Base-by-base conservation (phyloP, 2,113 vertebrate genomes). In the Phrynosoma platyrhinos region DNA sequence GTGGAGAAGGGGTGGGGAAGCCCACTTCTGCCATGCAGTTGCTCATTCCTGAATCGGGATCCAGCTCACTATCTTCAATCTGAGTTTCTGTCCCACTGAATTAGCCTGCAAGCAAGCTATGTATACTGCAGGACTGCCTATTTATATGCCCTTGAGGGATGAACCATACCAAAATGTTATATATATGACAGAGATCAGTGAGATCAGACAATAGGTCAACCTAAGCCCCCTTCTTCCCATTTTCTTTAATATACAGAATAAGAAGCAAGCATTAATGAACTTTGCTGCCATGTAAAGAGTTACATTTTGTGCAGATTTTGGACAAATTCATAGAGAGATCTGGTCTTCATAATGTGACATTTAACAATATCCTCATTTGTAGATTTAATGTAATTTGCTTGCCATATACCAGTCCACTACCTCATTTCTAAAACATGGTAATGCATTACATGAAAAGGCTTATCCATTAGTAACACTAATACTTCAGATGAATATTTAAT, bases 401-500 rank as follows among this genome's bases (percentile, higher is more conserved):
- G 79, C 85, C 87, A 84, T 2, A 5, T 88, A 76, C 89, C 81
- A 91, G 74, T 91, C 90, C 53, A 78, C 71, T 52, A 40, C 79
- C 42, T 85, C 90, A 90, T 92, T 79, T 92, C 86, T 83, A 91
- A 89, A 92, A 94, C 92, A 90, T 89, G 94, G 87, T 69, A 94
- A 93, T 47, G 77, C 84, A 88, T 83, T 91, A 91, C 87, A 79
- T 64, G 89, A 93, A 95, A 94, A 40, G 53, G 40, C 89, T 95
- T 92, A 92, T 81, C 90, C 83, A 79, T 91, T 93, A 95, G 90
- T 79, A 94, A 93, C 79, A 93, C 91, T 94, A 94, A 90, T 0
- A 66, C 87, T 91, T 87, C 89, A 91, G 94, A 58, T 94, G 92
- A 94, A 93, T 93, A 94, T 93, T 96, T 95, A 94, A 95, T 94